phyloP scores from a whole-genome alignment of 2,113 vertebrate species.

The Macroglossus sobrinus region DNA sequence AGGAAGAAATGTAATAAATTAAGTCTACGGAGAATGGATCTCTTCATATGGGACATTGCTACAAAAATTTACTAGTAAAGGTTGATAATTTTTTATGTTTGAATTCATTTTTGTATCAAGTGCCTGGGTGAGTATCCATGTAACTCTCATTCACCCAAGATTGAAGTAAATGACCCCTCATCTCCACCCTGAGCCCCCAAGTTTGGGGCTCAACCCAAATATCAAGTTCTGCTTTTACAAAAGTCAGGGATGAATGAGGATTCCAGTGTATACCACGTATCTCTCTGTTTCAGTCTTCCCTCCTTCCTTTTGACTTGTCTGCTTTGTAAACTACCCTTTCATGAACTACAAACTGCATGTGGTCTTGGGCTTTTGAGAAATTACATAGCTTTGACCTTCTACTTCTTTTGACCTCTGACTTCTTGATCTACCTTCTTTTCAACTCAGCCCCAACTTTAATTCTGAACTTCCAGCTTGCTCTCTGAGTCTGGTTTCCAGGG shows the following conservation, averaged over 20 bases:
- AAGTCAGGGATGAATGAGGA: not conserved
- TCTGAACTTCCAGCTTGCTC: not conserved
- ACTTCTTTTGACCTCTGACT: not conserved
- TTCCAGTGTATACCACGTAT: accelerated
- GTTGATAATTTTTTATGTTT: not conserved
- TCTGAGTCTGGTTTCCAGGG: not conserved
- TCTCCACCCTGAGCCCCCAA: not conserved
- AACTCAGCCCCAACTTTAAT: not conserved
- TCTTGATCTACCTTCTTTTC: not conserved
- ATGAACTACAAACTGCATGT: not conserved
- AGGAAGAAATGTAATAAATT: not conserved
- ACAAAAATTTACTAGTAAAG: not conserved
- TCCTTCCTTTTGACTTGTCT: not conserved
- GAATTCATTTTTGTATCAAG: not conserved
- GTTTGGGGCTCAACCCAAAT: not conserved
- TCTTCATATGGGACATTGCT: not conserved
- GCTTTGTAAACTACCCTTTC: not conserved
- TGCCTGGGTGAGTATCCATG: accelerated
- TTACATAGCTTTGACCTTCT: not conserved
- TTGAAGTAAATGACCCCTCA: not conserved
- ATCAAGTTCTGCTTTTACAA: not conserved
- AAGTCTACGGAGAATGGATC: not conserved
- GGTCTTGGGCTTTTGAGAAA: not conserved
- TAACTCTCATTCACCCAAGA: not conserved
- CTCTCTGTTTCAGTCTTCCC: not conserved